Conservation (phyloP, 2,113 vertebrate species). For the Haliaeetus leucogaster region DNA sequence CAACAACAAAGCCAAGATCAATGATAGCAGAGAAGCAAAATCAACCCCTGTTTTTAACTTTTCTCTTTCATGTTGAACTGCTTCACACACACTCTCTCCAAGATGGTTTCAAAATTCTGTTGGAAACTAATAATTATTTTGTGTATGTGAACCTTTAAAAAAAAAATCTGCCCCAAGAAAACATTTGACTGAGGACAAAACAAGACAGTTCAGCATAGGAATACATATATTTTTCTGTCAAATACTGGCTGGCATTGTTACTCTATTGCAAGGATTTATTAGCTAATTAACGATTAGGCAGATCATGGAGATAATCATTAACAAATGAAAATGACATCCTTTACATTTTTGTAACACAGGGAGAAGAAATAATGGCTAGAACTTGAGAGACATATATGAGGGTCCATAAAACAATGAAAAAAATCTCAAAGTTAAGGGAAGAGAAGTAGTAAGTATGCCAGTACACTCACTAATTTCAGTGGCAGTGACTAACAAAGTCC, state of each 20-base stretch:
- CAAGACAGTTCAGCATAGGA: neutral
- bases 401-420: neutral
- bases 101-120: neutral
- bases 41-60: neutral
- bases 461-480: neutral
- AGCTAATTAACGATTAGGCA: neutral
- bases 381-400: neutral
- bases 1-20: neutral
- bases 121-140: neutral
- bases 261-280: neutral
- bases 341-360: neutral
- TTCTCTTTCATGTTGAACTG: neutral
- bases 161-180: neutral
- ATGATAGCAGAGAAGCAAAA: neutral
- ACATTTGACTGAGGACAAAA: neutral
- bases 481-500: neutral
- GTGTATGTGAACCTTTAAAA: neutral
- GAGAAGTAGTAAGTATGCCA: neutral
- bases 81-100: neutral
- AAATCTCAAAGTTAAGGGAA: neutral
- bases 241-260: neutral
- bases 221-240: neutral
- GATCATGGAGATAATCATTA: neutral
- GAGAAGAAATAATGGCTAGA: neutral
- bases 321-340: neutral